Base-by-base conservation (phyloP, 2,797 vertebrate species). In the Heterohyrax brucei region DNA sequence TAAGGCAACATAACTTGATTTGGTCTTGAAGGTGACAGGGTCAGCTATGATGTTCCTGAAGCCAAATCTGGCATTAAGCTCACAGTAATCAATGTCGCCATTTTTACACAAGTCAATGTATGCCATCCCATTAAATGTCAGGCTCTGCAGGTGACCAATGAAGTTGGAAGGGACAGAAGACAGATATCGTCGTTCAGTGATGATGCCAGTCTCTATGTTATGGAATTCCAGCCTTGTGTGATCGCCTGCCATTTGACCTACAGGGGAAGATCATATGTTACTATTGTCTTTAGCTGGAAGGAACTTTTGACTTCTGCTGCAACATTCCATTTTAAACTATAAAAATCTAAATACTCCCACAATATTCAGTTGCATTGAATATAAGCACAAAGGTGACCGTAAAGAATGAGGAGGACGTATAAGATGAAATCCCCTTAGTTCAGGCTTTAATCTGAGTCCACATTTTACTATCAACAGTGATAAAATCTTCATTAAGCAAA, bases 91-190 rank as follows among this genome's bases (percentile, higher is more conserved):
- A 56, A 99, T 99, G 98, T 99, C 99, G 19, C 99, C 99, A 0
- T 99, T 99, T 99, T 99, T 99, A 98, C 99, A 99, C 73, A 99
- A 99, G 98, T 99, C 99, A 93, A 99, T 99, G 98, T 99, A 99
- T n/a, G 99, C 98, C 99, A 99, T 99, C 98, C 99, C 99, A 75
- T 99, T 99, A 98, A 99, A 99, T 30, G 99, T 99, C 94, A 99
- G 99, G 98, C 99, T 99, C 98, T 99, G 99, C 14, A 99, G 99
- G 98, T 99, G 99, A 90, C 99, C 99, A 70, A 99, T 99, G 98
- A 99, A 99, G 98, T 99, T 99, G 97, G 99, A 99, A 84, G 99
- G 99, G 93, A 99, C 99, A 88, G 99, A 98, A 96, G 99, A 99
- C 97, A 99, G 98, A 98, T 99, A 99, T 70, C 99, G 99, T 82